phyloP scores from a whole-genome alignment of 2,888 invertebrate genomes.

The Frankliniella fusca region DNA sequence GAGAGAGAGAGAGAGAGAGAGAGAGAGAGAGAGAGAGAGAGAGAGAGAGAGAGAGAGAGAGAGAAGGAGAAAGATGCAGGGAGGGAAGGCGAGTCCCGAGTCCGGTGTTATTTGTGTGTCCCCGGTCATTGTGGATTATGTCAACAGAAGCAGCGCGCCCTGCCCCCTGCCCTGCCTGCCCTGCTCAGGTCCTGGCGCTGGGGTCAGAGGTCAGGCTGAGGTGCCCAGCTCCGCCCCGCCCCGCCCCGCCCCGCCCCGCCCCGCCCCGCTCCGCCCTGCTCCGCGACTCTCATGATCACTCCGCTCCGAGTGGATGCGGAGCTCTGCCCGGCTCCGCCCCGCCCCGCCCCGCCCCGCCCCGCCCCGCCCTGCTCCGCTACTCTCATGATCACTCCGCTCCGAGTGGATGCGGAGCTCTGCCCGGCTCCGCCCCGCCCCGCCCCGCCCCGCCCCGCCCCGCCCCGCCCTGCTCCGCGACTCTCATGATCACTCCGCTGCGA shows the following conservation, averaged over 20 bases:
- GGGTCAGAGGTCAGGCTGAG: background rate
- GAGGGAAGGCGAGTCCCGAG: background rate
- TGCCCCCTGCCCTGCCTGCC: no score
- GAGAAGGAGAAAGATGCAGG: background rate
- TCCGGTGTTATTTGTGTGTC: background rate
- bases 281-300: no score
- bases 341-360: background rate
- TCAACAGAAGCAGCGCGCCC: background rate
- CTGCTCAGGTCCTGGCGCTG: background rate
- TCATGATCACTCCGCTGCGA: no score
- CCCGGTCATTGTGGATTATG: constrained; percentile 17
- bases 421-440: background rate
- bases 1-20: no score
- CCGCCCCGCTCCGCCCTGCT: background rate
- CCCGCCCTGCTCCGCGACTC: no score
- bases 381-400: no score
- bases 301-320: no score
- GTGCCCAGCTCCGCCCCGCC: background rate
- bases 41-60: no score
- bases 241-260: background rate
- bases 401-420: background rate
- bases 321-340: background rate
- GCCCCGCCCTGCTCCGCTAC: background rate
- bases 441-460: background rate
- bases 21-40: no score